Conservation (phyloP, 2,888 invertebrate genomes). For the Eupithecia subfuscata region DNA sequence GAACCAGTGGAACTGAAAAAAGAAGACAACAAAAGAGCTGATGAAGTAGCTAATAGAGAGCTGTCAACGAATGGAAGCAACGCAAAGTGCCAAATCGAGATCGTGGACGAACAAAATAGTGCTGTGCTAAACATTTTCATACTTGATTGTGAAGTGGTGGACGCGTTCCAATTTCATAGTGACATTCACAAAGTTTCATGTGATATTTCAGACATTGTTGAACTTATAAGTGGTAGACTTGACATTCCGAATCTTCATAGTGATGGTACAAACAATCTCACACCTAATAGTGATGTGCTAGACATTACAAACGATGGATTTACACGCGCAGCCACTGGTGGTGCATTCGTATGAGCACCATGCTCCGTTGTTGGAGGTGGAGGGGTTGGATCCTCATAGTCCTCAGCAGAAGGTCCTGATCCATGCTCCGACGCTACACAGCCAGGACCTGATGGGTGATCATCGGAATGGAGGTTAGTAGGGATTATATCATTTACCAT, state of each 20-base stretch:
- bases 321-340: constrained; percentile 76
- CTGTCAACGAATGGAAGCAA: constrained; percentile 22
- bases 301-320: constrained; percentile 65
- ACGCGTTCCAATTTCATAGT: neutral
- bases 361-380: constrained; percentile 76
- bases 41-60: constrained; percentile 3
- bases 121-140: constrained; percentile 1
- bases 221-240: neutral
- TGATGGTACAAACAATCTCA: constrained; percentile 1
- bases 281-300: constrained; percentile 49
- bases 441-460: constrained; percentile 75
- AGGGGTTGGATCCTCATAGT: constrained; percentile 78
- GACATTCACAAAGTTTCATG: neutral
- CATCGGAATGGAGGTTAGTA: constrained; percentile 78
- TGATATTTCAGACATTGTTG: neutral
- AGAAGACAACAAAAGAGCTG: constrained; percentile 7
- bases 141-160: neutral
- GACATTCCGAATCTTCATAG: constrained; percentile 6
- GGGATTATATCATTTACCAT: neutral
- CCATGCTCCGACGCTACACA: constrained; percentile 74
- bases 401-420: constrained; percentile 80
- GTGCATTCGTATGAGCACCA: constrained; percentile 80
- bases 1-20: neutral
- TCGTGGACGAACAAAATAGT: neutral
- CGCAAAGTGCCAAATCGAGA: constrained; percentile 10